Evolutionary conservation across 1,140 invertebrate species (phyloP).

Genomic region (Drosophila insularis): DNA sequence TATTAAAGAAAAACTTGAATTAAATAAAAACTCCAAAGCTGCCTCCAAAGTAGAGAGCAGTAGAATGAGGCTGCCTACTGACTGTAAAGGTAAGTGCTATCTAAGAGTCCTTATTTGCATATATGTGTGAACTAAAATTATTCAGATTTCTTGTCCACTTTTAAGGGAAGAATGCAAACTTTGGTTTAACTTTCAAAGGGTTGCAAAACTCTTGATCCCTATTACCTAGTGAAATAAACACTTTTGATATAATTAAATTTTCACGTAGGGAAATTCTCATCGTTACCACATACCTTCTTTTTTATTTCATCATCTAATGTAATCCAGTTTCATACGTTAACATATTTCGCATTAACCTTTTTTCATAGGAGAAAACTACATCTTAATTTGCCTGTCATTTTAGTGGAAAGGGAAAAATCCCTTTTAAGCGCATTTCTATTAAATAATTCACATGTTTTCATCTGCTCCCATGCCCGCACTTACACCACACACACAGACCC

Average conservation of each 20-base stretch:
- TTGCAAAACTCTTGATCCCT: not conserved
- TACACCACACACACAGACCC: not conserved
- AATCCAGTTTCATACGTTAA: not conserved
- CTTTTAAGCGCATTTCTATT: constrained; percentile 19
- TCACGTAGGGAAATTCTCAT: not conserved
- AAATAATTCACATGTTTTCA: constrained; percentile 16
- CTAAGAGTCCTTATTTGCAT: too few relatives aligned
- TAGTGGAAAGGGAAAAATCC: not conserved
- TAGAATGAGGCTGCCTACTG: too few relatives aligned
- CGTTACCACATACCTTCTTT: not conserved
- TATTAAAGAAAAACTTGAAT: too few relatives aligned
- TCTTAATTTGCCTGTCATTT: constrained; percentile 16
- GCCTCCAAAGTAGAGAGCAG: too few relatives aligned
- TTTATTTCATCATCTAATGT: not conserved
- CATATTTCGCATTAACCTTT: constrained; percentile 6
- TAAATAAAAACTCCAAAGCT: too few relatives aligned
- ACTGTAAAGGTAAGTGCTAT: too few relatives aligned
- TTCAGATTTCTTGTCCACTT: too few relatives aligned
- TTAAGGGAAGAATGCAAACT: too few relatives aligned
- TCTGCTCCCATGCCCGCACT: not conserved
- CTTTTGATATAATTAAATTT: not conserved
- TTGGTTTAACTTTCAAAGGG: not conserved
- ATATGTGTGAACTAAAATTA: too few relatives aligned
- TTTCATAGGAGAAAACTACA: constrained; percentile 3
- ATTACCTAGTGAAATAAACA: not conserved